Base-by-base conservation (phyloP, 2,888 invertebrate species). In the Hypercompe scribonia region DNA sequence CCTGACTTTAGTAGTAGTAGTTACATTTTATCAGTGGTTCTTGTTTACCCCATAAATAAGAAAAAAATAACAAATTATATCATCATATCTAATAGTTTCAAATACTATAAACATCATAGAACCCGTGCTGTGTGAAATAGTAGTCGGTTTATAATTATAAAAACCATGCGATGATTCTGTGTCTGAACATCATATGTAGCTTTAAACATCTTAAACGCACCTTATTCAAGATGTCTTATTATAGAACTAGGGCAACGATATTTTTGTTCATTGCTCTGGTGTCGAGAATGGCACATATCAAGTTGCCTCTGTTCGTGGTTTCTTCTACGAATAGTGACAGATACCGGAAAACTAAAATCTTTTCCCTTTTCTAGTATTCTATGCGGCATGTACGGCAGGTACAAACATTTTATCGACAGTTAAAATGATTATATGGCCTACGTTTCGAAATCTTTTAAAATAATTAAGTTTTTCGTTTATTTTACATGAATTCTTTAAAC, bases 181-280 rank as follows among this genome's bases (percentile, higher is more conserved):
- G 24, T 24, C 24, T 0, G 10, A 50, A 50, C 24, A 50, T 24
- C 7, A 46, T 21, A 46, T 21, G 21, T 46, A 2, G 7, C 24
- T 24, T 50, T 50, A 24, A 50, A 50, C 24, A 50, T 34, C 21
- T 78, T 28, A 65, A 50, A 31, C 61, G 31, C 15, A 61, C 61
- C 50, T 50, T 50, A 24, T 24, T 50, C 24, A 50, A 50, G 7
- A 50, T 24, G 24, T 50, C 50, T 50, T 50, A 50, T 24, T 50
- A 50, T 50, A 50, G 50, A 50, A 50, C 50, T 24, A 24, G 50
- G 50, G 24, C 24, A 50, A 24, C 8, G 50, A 50, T 50, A 50
- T 50, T 50, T 24, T 50, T 50, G 50, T 24, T 50, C 50, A 50
- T 50, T 24, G 24, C 10, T 24, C 24, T 50, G 24, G 24, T 50